These are phyloP conservation scores for Drosophila quadrilineata DNA, from an alignment of 1,140 invertebrate genomes.

Conservation along the genomic window DNA sequence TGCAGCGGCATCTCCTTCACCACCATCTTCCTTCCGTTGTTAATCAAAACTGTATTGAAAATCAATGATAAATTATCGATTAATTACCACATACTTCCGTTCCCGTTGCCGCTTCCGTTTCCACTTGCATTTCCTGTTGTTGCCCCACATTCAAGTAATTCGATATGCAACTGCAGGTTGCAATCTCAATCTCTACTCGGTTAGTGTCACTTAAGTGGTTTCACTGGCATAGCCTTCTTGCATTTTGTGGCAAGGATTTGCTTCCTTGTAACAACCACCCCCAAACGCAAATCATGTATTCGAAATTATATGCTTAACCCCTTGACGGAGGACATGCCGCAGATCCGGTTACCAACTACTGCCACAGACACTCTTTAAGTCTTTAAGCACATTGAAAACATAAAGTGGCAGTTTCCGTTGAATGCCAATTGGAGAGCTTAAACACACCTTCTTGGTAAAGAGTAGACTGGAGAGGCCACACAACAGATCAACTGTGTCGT, in stretches of 20 bases:
- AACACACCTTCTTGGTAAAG: too few relatives aligned
- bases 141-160: constrained; percentile 32
- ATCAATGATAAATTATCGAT: constrained; percentile 36
- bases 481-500: too few relatives aligned
- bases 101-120: constrained; percentile 14
- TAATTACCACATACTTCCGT: constrained; percentile 26
- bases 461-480: too few relatives aligned
- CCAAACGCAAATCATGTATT: too few relatives aligned
- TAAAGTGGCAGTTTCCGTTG: too few relatives aligned
- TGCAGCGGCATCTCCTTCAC: constrained; percentile 67
- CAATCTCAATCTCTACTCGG: constrained; percentile 54
- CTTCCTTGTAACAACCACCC: too few relatives aligned
- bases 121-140: constrained; percentile 28
- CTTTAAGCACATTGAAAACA: too few relatives aligned
- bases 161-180: constrained; percentile 60
- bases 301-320: constrained; percentile 28
- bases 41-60: background rate
- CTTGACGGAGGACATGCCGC: background rate
- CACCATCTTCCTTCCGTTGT: constrained; percentile 56
- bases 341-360: too few relatives aligned
- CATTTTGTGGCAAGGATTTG: background rate
- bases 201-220: constrained; percentile 60
- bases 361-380: too few relatives aligned
- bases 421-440: too few relatives aligned
- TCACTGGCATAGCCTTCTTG: constrained; percentile 31